Conservation (phyloP, 1,140 invertebrate species). For the Chymomyza costata region DNA sequence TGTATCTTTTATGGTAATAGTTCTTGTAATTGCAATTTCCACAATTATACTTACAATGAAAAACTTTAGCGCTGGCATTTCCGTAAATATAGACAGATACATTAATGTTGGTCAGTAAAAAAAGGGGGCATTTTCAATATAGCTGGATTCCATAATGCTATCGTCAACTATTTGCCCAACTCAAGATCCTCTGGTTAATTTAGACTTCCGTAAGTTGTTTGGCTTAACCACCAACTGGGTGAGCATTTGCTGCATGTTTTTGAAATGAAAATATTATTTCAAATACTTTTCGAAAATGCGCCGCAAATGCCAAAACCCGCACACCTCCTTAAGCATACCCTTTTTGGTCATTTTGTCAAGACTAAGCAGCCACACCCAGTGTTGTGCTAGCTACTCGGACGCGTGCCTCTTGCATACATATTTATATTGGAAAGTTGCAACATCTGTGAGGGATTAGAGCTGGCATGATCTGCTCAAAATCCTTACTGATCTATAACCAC, state of each 20-base stretch:
- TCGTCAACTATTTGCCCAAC: conserved; percentile 1
- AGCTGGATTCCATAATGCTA: neutral
- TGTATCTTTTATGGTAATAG: neutral
- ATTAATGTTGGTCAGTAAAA: conserved; percentile 17
- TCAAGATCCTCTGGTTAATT: conserved; percentile 3
- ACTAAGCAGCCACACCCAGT: conserved; percentile 5
- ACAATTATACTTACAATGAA: conserved; percentile 42
- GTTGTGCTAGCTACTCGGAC: no score
- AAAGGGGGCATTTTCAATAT: neutral
- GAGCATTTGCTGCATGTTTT: neutral
- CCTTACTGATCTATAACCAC: no score
- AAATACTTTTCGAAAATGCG: neutral
- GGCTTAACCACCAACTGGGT: conserved; percentile 3
- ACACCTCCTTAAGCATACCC: neutral
- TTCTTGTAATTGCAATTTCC: conserved; percentile 18
- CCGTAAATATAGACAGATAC: conserved; percentile 24
- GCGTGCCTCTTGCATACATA: neutral
- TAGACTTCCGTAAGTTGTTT: conserved; percentile 1
- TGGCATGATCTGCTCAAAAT: neutral
- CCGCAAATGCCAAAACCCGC: neutral
- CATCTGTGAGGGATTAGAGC: conserved; percentile 46
- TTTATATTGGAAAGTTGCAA: neutral
- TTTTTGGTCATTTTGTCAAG: neutral
- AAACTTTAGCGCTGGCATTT: conserved; percentile 30
- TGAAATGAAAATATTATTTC: conserved; percentile 3